Conservation (phyloP, 1,140 invertebrate genomes). For the Drosophila mauritiana region DNA sequence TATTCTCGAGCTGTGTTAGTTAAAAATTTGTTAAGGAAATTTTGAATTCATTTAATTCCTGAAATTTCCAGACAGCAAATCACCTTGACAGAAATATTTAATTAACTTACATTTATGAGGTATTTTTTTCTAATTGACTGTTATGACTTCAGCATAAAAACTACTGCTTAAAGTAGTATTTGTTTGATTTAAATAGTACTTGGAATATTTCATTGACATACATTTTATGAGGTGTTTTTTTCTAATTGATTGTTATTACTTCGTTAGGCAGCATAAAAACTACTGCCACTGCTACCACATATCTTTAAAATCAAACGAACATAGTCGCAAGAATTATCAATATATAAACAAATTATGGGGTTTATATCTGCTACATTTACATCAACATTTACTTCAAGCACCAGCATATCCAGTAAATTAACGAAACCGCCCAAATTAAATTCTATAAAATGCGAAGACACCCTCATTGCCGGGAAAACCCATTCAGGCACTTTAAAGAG, state of each 20-base stretch:
- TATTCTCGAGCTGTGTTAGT: background rate
- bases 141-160: background rate
- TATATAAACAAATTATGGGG: too few relatives aligned
- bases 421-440: slow-evolving; percentile 11
- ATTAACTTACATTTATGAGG: background rate
- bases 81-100: background rate
- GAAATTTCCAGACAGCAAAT: too few relatives aligned
- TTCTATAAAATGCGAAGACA: slow-evolving; percentile 3
- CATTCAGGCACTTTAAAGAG: slow-evolving; percentile 13
- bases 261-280: too few relatives aligned
- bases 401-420: slow-evolving; percentile 2
- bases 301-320: too few relatives aligned
- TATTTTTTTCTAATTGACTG: too few relatives aligned
- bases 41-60: background rate
- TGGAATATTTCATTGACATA: too few relatives aligned
- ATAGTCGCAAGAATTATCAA: too few relatives aligned
- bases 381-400: background rate
- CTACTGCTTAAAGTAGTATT: too few relatives aligned
- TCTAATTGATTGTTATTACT: too few relatives aligned
- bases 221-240: too few relatives aligned
- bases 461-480: background rate
- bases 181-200: too few relatives aligned
- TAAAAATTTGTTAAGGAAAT: background rate
- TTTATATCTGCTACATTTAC: background rate
- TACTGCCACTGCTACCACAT: too few relatives aligned